Percentiles rank a stretch among this genome's conserved stretches.
Evolutionary conservation across 1,140 invertebrate species (phyloP).

Genomic region (Maconellicoccus hirsutus): DNA sequence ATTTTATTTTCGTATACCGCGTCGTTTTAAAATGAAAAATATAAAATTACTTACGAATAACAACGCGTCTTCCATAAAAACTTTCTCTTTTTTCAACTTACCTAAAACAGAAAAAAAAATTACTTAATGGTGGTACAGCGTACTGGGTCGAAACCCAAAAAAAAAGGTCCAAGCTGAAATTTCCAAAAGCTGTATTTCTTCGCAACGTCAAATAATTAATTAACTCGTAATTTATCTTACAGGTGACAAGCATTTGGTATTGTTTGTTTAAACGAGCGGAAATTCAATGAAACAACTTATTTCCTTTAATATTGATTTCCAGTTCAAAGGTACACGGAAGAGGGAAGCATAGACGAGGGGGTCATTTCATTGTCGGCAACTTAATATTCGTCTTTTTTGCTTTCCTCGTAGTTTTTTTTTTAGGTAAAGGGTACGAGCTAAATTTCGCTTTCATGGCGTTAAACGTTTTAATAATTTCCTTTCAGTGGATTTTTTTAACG

Average conservation of each 20-base stretch:
- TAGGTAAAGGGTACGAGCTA: not conserved
- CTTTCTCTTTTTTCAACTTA: not conserved
- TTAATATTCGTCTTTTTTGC: not conserved
- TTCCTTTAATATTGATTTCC: not conserved
- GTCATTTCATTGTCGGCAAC: not conserved
- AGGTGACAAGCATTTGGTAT: not conserved
- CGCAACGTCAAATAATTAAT: conserved; percentile 4
- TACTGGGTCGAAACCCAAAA: too few species aligned
- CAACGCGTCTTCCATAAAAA: not conserved
- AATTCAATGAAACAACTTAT: not conserved
- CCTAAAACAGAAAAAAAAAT: not conserved
- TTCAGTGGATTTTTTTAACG: too few species aligned
- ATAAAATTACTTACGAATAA: not conserved
- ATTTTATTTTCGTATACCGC: not conserved
- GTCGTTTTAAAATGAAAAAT: not conserved
- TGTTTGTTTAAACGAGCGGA: conserved; percentile 3
- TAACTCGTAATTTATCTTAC: not conserved
- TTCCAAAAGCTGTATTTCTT: not conserved
- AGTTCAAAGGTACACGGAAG: not conserved
- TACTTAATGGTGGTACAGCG: too few species aligned
- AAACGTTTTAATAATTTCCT: too few species aligned
- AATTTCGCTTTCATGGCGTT: not conserved
- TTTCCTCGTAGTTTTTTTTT: not conserved
- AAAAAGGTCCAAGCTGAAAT: not conserved
- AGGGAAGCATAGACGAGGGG: too few species aligned